Evolutionary conservation across 1,140 invertebrate genomes (phyloP), one percentile per base, ranked within the genome.

Genomic region (Megalopta genalis): DNA sequence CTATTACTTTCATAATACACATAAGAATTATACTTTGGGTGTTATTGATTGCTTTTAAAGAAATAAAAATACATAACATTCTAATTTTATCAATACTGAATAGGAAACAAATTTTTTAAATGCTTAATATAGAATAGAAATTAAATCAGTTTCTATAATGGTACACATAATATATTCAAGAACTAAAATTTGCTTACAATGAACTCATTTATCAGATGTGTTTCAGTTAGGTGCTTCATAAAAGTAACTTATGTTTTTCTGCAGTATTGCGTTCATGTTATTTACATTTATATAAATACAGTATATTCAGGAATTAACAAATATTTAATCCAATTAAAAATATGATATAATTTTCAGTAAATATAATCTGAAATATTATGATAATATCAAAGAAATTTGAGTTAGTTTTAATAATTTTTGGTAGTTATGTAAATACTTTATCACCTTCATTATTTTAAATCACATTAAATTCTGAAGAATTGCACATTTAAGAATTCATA

Each of bases 1-100:
- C 18, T 64, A 64, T 18, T 25, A 60, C 12, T 54, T 70, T 71
- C 12, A 16, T 75, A 54, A 84, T n/a, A 57, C 52, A 46, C 21
- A 66, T 52, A 32, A 10, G 25, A 23, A 80, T 42, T 46, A 66
- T 63, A 14, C 18, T 72, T 27, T 68, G n/a, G 1, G 39, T 68
- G 68, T 25, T 72, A 63, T 46, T 23, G 69, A 76, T 62, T 49
- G 25, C 9, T 42, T 74, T 60, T 67, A 59, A 60, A 46, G 32
- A 0, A 67, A 67, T 60, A 25, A 32, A 67, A 16, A 18, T 57
- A 18, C 37, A 39, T 54, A 32, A 16, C 14, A 4, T 59, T n/a
- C 8, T 60, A 60, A 12, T 49, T 46, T 62, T 49, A 49, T 49
- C 12, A n/a, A 63, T 49, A 63, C 23, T 23, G 59, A 10, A 60